Base-by-base conservation (phyloP, 2,888 invertebrate species). In the Agrilus cyanescens region DNA sequence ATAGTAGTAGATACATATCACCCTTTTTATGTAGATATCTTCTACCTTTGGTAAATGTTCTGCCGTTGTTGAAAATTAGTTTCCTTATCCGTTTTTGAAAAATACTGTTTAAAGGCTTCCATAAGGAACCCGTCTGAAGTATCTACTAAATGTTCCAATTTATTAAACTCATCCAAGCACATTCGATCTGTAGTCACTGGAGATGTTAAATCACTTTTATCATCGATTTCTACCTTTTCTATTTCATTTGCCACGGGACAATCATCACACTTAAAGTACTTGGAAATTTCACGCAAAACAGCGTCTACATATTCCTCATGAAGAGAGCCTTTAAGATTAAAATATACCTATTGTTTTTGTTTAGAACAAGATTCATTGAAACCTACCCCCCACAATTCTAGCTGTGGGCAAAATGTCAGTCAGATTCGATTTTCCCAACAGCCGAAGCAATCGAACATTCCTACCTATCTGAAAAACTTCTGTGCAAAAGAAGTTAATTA, bases 81-180 rank as follows among this genome's bases (percentile, higher is more conserved):
- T 43, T 30, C 38, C 8, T 1, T 46, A 39, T 25, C 25, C 8
- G 3, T 4, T 10, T 25, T 25, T 2, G 10, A 25, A 25, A 25
- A 25, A 10, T 25, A 69, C 12, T 59, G 55, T 42, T 66, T 62
- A 43, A 71, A 69, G 16, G 70, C 71, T 50, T 65, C 62, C 54
- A 68, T 64, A 18, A 72, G 49, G 54, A 73, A 72, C 3, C 62
- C 61, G 48, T 65, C 59, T 4, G 53, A 48, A 1, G 56, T 57
- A 45, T 65, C 62, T 4, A 63, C 57, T 15, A 60, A 50, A 49
- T 61, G 59, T 38, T 62, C 62, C 16, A 62, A 46, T 44, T 55
- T 56, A 43, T 56, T 57, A 38, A 49, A 53, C 25, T 53, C 50
- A 36, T 57, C 59, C 0, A 52, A 48, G 35, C 55, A 10, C 8